Percentiles rank a stretch among this genome's conserved stretches.
Evolutionary conservation across 2,888 invertebrate genomes (phyloP).

Genomic region (Argyresthia albistria): DNA sequence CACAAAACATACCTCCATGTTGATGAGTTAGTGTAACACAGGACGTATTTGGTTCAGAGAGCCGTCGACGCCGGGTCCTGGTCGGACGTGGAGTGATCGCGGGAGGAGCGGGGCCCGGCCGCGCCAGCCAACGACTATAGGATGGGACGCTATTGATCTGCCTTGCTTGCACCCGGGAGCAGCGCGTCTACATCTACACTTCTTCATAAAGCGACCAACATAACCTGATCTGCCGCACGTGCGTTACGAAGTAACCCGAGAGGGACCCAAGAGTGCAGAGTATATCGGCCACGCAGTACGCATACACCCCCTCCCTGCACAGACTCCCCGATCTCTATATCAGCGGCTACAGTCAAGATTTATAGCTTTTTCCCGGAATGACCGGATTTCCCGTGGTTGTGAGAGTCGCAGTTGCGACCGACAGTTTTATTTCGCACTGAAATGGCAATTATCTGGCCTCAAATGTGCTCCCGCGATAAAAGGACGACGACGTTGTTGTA

Average conservation of each 20-base stretch:
- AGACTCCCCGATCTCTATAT: slow-evolving; percentile 29
- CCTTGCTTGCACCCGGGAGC: slow-evolving; percentile 37
- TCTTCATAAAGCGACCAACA: neutral
- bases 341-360: slow-evolving; percentile 45
- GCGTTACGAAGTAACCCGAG: too few relatives aligned
- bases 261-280: too few relatives aligned
- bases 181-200: slow-evolving; percentile 11
- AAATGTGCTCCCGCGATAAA: neutral
- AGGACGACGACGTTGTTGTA: neutral
- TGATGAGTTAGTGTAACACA: neutral
- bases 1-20: neutral
- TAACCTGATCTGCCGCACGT: too few relatives aligned
- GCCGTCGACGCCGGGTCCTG: slow-evolving; percentile 2
- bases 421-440: slow-evolving; percentile 17
- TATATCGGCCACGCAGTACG: slow-evolving; percentile 20
- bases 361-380: slow-evolving; percentile 55
- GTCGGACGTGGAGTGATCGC: slow-evolving; percentile 9
- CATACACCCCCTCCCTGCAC: slow-evolving; percentile 25
- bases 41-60: neutral
- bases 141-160: slow-evolving; percentile 48
- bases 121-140: slow-evolving; percentile 16
- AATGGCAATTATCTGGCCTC: slow-evolving; percentile 17
- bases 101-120: slow-evolving; percentile 19
- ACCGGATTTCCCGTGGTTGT: slow-evolving; percentile 36
- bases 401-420: slow-evolving; percentile 12